Evolutionary conservation across 2,888 invertebrate species (phyloP).

Genomic region (Alviniconcha strummeri): DNA sequence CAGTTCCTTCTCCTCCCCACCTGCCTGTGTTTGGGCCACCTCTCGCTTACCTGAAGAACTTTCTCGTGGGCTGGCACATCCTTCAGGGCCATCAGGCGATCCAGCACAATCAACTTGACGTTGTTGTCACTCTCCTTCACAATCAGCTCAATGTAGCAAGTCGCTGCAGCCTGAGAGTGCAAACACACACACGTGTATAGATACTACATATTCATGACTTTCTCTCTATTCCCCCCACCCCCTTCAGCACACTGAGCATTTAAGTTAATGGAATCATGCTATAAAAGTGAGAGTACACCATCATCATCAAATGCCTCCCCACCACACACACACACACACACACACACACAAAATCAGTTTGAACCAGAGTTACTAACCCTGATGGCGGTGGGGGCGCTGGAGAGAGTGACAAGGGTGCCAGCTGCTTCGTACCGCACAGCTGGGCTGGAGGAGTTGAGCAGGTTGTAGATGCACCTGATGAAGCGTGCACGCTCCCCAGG

Average conservation of each 20-base stretch:
- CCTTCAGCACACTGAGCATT: too few relatives aligned
- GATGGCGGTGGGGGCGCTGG: slow-evolving; percentile 97
- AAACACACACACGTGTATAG: neutral
- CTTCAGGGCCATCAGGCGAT: slow-evolving; percentile 90
- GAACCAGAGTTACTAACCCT: slow-evolving; percentile 77
- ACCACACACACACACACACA: too few relatives aligned
- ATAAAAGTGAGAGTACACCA: too few relatives aligned
- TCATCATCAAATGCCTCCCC: too few relatives aligned
- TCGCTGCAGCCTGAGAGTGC: slow-evolving; percentile 86
- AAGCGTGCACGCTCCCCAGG: slow-evolving; percentile 96
- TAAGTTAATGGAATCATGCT: too few relatives aligned
- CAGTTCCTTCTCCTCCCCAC: too few relatives aligned
- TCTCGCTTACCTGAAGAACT: slow-evolving; percentile 79
- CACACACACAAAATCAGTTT: too few relatives aligned
- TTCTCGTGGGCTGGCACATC: slow-evolving; percentile 88
- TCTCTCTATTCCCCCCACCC: neutral
- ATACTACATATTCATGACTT: too few relatives aligned
- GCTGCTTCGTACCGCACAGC: slow-evolving; percentile 99
- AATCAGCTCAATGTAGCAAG: slow-evolving; percentile 98
- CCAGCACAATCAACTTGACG: slow-evolving; percentile 98
- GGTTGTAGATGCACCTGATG: slow-evolving; percentile 98
- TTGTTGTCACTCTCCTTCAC: slow-evolving; percentile 99
- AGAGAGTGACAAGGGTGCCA: slow-evolving; percentile 96
- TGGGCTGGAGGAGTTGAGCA: slow-evolving; percentile 94
- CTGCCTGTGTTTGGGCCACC: too few relatives aligned